phyloP scores from a whole-genome alignment of 2,113 vertebrate species.

The Pandion haliaetus region DNA sequence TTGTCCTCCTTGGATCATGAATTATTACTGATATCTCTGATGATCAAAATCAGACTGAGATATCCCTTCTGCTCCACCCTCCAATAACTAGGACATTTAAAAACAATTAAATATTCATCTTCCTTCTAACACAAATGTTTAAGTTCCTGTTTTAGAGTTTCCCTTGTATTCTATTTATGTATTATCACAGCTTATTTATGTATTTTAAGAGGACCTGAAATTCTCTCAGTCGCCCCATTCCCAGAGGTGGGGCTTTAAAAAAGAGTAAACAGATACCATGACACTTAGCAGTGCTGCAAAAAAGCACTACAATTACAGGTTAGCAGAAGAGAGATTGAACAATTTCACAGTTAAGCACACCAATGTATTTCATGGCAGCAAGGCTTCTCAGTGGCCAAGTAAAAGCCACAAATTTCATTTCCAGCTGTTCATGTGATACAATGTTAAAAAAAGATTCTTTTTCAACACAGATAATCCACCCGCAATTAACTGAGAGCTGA shows the following conservation, averaged over 20 bases:
- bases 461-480: background rate
- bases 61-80: background rate
- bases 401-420: constrained; percentile 13
- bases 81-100: background rate
- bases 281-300: background rate
- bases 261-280: background rate
- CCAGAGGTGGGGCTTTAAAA: background rate
- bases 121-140: background rate
- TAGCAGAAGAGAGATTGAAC: background rate
- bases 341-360: background rate
- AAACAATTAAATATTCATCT: background rate
- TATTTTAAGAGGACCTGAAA: background rate
- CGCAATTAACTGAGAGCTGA: background rate
- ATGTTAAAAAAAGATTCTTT: background rate
- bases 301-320: background rate
- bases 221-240: background rate
- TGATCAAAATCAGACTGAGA: background rate
- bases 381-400: background rate
- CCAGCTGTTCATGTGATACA: background rate
- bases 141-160: background rate
- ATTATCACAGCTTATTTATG: background rate
- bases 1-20: background rate
- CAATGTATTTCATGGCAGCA: background rate
- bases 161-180: background rate
- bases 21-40: background rate